Base-by-base conservation (phyloP, 1,140 invertebrate genomes). In the Drosophila obscura region DNA sequence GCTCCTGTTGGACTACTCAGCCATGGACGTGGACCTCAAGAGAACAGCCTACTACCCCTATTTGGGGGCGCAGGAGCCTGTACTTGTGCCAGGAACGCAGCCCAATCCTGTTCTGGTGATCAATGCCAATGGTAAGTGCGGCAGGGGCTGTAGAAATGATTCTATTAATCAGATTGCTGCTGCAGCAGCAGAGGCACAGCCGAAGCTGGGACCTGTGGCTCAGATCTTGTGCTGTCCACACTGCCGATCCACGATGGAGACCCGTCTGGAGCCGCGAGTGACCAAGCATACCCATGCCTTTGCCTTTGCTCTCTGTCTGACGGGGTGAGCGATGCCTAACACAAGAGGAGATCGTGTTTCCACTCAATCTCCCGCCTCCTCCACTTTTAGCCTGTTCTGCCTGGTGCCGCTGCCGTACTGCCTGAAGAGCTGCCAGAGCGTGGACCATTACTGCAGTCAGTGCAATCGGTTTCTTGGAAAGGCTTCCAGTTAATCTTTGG, bases 401-500 rank as follows among this genome's bases (percentile, higher is more conserved):
- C 87, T 84, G 24, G 55, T 55, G 15, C 76, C 94, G 92, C 66
- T 93, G 92, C 94, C 95, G 2, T 95, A 95, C 69, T 95, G 94
- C 57, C 92, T 94, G 49, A 93, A 95, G 63, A 93, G 91, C 9
- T 95, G 94, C 73, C 91, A 93, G 73, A 93, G 92, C n/a, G 92
- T 93, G 6, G 94, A 94, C 67, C 95, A 96, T 75, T 94, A 93
- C 73, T 95, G 95, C 80, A 94, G 94, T 5, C 92, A 92, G 43
- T 96, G 95, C 73, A 92, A 92, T 43, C 80, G 93, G 5, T 95
- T 92, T 71, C 78, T 96, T 16, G 95, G 95, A 45, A 91, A 92
- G 8, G 94, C 94, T 3, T 41, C 43, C 19, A 59, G 28, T 9
- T 75, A 52, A 72, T 16, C 22, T 15, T 48, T 9, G 43, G 1